Evolutionary conservation across 1,140 invertebrate genomes (phyloP).

Genomic region (Pseudomyrmex flavicornis): DNA sequence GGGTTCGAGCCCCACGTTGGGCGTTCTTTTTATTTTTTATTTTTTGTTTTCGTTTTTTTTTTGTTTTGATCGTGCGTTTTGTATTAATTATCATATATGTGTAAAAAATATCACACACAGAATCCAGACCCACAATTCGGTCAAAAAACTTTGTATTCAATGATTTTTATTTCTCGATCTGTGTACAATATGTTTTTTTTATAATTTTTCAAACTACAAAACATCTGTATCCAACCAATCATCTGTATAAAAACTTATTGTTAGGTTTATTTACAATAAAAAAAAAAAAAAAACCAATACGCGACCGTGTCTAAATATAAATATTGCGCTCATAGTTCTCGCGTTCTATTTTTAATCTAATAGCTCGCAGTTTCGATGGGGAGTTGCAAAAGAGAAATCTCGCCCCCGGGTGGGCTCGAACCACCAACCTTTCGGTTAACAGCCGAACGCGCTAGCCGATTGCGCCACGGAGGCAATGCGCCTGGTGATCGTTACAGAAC

Average conservation of each 20-base stretch:
- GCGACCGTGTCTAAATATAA: not conserved
- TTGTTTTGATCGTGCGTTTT: not conserved
- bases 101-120: not conserved
- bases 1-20: slow-evolving; percentile 96
- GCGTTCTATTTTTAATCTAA: not conserved
- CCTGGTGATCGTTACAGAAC: not conserved
- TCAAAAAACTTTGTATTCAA: not conserved
- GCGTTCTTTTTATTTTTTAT: slow-evolving; percentile 84
- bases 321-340: not conserved
- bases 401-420: slow-evolving; percentile 88
- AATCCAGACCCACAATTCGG: not conserved
- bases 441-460: slow-evolving; percentile 94
- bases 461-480: slow-evolving; percentile 90
- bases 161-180: not conserved
- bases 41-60: not conserved
- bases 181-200: not conserved
- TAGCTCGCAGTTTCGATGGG: slow-evolving; percentile 26
- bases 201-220: not conserved
- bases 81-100: not conserved
- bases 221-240: no score
- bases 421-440: slow-evolving; percentile 83
- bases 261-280: no score
- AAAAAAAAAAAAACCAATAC: no score
- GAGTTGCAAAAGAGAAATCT: slow-evolving; percentile 65
- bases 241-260: no score